Evolutionary conservation across 35 echinoderm and acorn worm species (phyloP).

Genomic region (Anneissia japonica): DNA sequence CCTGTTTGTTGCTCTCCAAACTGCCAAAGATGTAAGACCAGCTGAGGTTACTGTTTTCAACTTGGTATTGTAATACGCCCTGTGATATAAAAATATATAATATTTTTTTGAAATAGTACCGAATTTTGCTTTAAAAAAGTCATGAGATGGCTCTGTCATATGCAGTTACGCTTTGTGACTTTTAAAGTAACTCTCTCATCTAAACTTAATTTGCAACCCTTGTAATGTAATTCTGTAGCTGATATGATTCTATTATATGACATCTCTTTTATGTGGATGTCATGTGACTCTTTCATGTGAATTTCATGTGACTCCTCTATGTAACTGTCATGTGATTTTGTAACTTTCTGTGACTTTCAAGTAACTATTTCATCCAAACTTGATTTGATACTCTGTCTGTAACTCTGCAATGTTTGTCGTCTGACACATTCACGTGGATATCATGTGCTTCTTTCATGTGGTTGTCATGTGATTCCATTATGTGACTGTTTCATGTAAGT

Average conservation of each 20-base stretch:
- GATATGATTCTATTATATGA: no score
- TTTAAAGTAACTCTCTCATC: no score
- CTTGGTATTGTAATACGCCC: constrained; percentile 82
- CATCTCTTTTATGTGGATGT: no score
- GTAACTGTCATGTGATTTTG: background rate
- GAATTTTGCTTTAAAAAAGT: background rate
- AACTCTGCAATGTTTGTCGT: no score
- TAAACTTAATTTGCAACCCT: no score
- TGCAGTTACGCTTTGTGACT: no score
- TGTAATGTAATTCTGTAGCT: no score
- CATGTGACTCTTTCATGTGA: no score
- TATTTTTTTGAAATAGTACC: background rate
- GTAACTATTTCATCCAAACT: no score
- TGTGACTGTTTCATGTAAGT: background rate
- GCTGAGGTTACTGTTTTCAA: constrained; percentile 57
- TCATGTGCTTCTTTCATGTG: background rate
- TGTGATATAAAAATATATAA: constrained; percentile 9
- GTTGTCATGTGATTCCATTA: background rate
- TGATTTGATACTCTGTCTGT: no score
- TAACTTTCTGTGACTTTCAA: background rate
- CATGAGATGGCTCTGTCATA: background rate
- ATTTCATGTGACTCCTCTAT: background rate
- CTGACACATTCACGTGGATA: background rate
- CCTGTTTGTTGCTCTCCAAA: constrained; percentile 63
- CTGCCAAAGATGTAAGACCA: constrained; percentile 91